A percentile compares a stretch with the other conserved stretches of the same genome.
Evolutionary conservation across 2,113 vertebrate genomes (phyloP).

Genomic region (Oncorhynchus keta): DNA sequence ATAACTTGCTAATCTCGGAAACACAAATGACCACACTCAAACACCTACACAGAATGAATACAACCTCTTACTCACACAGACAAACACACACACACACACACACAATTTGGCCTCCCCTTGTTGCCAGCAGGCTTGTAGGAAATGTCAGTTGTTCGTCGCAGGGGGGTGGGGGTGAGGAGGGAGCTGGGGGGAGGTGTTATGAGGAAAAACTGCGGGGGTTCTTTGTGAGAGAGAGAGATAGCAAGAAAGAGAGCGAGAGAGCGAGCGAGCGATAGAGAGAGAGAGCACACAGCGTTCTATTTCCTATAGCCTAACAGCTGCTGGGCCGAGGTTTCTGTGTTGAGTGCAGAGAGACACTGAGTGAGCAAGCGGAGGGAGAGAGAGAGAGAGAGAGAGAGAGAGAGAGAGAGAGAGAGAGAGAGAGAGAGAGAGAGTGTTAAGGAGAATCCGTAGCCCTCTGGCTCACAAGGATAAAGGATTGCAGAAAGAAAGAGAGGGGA

Average conservation of each 20-base stretch:
- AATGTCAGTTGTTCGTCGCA: slow-evolving; percentile 64
- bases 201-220: background rate
- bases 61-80: background rate
- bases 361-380: slow-evolving; percentile 26
- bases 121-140: slow-evolving; percentile 67
- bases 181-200: background rate
- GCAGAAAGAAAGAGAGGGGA: slow-evolving; percentile 12
- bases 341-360: slow-evolving; percentile 61
- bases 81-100: no score
- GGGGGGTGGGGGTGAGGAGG: slow-evolving; percentile 19
- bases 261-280: slow-evolving; percentile 29
- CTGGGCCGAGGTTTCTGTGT: slow-evolving; percentile 59
- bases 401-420: slow-evolving; percentile 57
- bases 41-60: background rate
- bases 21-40: background rate
- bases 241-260: no score
- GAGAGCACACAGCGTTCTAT: slow-evolving; percentile 71
- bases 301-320: slow-evolving; percentile 74
- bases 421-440: slow-evolving; percentile 49
- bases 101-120: slow-evolving; percentile 29
- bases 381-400: slow-evolving; percentile 67
- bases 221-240: no score
- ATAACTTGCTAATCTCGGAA: background rate
- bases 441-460: slow-evolving; percentile 71
- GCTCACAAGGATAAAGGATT: slow-evolving; percentile 67